phyloP scores from a whole-genome alignment of 2,888 invertebrate species.

The Pristionchus entomophagus region DNA sequence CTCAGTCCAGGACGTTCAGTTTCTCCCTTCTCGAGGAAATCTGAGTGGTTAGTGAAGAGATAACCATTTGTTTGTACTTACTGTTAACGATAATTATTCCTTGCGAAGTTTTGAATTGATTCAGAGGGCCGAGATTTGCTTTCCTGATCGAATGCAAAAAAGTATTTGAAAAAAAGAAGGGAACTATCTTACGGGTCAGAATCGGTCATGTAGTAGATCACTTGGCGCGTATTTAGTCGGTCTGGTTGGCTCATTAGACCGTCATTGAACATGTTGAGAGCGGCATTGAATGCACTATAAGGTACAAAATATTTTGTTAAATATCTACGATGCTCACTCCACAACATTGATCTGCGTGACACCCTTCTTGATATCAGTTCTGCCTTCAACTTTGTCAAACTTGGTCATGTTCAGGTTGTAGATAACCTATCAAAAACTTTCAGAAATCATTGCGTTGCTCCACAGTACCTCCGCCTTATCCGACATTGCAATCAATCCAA shows the following conservation, averaged over 20 bases:
- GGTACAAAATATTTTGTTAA: background rate
- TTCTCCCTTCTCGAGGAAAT: slow-evolving; percentile 12
- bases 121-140: background rate
- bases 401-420: slow-evolving; percentile 17
- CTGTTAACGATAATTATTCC: background rate
- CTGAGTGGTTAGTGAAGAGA: background rate
- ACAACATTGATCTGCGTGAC: background rate
- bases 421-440: background rate
- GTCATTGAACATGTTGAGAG: background rate
- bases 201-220: slow-evolving; percentile 6
- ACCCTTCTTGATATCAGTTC: background rate
- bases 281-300: too few species aligned
- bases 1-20: background rate
- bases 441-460: background rate
- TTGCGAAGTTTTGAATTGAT: background rate
- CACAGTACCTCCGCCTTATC: background rate
- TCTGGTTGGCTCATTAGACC: background rate
- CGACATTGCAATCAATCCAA: background rate
- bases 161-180: background rate
- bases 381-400: background rate
- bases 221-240: background rate
- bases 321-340: background rate
- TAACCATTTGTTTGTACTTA: background rate
- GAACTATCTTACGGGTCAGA: background rate
- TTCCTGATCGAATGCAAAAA: background rate